Evolutionary conservation across 2,797 vertebrate species (phyloP).

Genomic region (Malurus splendens): DNA sequence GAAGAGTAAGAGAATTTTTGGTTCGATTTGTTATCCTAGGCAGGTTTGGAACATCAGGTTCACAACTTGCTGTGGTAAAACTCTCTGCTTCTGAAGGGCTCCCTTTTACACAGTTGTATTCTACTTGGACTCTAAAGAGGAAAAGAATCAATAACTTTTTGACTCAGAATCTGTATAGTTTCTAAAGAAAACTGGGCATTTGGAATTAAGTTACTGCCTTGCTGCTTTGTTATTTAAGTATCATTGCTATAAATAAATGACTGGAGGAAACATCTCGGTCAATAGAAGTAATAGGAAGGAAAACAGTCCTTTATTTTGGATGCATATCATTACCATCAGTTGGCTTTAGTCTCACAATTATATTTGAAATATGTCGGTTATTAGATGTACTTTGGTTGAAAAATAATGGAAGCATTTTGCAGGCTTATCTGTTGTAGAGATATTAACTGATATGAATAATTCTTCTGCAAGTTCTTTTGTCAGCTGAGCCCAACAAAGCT

Average conservation of each 20-base stretch:
- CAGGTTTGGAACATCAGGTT: slow-evolving; percentile 86
- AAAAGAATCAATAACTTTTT: slow-evolving; percentile 5
- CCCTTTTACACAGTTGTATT: slow-evolving; percentile 85
- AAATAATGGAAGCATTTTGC: not conserved
- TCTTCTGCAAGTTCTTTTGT: not conserved
- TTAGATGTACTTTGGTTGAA: not conserved
- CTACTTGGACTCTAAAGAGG: slow-evolving; percentile 82
- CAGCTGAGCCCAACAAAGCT: not conserved
- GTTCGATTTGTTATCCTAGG: slow-evolving; percentile 90
- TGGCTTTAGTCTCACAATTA: not conserved
- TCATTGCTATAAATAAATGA: not conserved
- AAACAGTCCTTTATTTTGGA: not conserved
- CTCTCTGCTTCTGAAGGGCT: slow-evolving; percentile 84
- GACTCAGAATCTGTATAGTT: not conserved
- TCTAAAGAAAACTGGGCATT: not conserved
- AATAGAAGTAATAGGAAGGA: not conserved
- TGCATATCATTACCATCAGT: not conserved
- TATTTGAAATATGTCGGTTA: not conserved
- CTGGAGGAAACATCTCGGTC: not conserved
- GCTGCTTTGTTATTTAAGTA: not conserved
- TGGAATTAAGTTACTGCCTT: not conserved
- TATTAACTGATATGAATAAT: not conserved
- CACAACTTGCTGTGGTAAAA: slow-evolving; percentile 91
- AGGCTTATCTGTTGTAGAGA: not conserved
- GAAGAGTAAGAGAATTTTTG: slow-evolving; percentile 89